Conservation (phyloP, 2,113 vertebrate species). For the Heloderma charlesbogerti region DNA sequence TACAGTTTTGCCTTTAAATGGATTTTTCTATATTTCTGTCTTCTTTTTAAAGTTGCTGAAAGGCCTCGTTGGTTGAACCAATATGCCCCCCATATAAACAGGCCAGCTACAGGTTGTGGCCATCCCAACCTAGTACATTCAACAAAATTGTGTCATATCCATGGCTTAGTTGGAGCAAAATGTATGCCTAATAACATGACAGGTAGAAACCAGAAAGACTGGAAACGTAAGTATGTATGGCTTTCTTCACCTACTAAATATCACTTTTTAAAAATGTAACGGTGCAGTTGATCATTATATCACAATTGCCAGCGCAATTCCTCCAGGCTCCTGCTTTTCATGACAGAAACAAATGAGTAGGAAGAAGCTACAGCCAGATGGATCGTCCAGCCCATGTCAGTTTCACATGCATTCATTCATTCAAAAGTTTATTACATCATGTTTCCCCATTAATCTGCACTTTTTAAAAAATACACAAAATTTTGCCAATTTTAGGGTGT, state of each 20-base stretch:
- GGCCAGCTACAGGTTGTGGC: background rate
- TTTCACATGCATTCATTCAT: no score
- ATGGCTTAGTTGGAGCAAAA: background rate
- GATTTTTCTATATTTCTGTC: background rate
- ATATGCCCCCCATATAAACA: background rate
- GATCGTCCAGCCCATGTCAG: no score
- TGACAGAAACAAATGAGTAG: background rate
- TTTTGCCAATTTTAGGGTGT: no score
- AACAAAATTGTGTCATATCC: background rate
- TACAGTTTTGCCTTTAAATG: background rate
- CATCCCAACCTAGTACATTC: no score
- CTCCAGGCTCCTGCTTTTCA: background rate
- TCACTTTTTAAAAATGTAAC: background rate
- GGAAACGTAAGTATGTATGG: background rate
- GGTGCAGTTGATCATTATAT: background rate
- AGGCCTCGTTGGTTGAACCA: background rate
- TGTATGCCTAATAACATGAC: background rate
- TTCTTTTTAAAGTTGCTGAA: background rate
- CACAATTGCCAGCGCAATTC: background rate
- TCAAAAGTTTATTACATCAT: no score
- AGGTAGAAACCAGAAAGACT: background rate
- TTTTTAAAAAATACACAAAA: no score
- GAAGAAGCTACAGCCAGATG: background rate
- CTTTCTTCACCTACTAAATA: background rate
- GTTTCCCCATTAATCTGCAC: no score